A percentile compares a stretch with the other conserved stretches of the same genome.
phyloP scores from a whole-genome alignment of 2,113 vertebrate species.

The Burhinus oedicnemus region DNA sequence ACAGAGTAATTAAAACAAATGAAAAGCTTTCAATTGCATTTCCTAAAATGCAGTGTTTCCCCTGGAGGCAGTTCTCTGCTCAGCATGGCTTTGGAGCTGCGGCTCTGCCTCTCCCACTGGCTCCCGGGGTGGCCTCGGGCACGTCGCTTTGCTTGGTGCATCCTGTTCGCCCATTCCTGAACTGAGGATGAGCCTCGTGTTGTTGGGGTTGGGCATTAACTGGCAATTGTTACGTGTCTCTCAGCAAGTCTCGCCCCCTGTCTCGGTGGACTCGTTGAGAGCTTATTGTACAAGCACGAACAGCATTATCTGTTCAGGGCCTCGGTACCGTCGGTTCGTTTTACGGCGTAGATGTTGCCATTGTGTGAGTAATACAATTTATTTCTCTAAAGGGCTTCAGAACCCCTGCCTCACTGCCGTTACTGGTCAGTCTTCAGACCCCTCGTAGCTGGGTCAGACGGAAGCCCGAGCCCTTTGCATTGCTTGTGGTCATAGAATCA shows the following conservation, averaged over 20 bases:
- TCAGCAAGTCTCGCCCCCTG: not conserved
- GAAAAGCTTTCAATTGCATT: not conserved
- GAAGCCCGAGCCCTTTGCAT: not conserved
- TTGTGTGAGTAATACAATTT: not conserved
- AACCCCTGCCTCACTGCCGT: not conserved
- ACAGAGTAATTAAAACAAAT: not conserved
- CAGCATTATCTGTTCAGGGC: too few species aligned
- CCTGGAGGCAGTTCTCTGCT: not conserved
- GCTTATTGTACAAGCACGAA: not conserved
- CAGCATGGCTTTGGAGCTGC: not conserved
- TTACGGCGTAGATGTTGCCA: too few species aligned
- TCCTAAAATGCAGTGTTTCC: not conserved
- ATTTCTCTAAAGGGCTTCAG: not conserved
- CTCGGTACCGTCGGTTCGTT: not conserved
- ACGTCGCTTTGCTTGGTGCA: not conserved
- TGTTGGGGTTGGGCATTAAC: not conserved
- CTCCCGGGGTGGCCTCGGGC: not conserved
- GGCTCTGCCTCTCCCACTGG: not conserved
- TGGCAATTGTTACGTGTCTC: not conserved
- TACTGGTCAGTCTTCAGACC: not conserved
- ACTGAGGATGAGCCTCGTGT: fast-evolving
- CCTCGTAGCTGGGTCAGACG: fast-evolving
- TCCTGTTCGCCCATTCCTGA: not conserved
- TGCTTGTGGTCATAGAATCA: too few species aligned
- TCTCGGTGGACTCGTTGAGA: not conserved